Evolutionary conservation across 2,888 invertebrate genomes (phyloP), one percentile per base, ranked within the genome.

Genomic region (Pseudanteris insignis): DNA sequence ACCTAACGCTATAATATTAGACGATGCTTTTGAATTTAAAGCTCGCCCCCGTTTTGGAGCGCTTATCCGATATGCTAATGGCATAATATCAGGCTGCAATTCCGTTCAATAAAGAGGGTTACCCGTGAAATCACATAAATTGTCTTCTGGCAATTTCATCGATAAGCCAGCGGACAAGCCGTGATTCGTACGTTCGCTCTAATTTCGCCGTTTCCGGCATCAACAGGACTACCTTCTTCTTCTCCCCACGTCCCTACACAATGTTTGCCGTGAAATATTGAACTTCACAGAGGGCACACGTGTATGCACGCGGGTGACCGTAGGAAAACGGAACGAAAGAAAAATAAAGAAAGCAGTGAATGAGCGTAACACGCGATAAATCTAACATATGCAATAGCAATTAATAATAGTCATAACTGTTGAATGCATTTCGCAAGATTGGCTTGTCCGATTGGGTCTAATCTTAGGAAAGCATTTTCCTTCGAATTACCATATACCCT

Each of bases 41-140:
- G 72, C 71, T 73, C 65, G 67, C 54, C 62, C 64, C 58, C 64
- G 68, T 69, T 67, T 65, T 66, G 67, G 57, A 64, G 63, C 12
- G 69, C 69, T 70, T 71, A 72, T 71, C 71, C 70, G 74, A 74
- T 75, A 76, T 76, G 76, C 75, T 75, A 76, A 76, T 76, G 63
- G 65, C 47, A 63, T 68, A 71, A 75, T 74, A 76, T 71, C 67
- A 64, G 62, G 57, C 67, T 60, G 50, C 59, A 41, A 67, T 59
- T 55, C 57, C 64, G 47, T 51, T 61, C 67, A 66, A 71, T 73
- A 70, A 70, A 64, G 64, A 44, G 51, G 59, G 46, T 41, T 37
- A 37, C 44, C 55, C 54, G 58, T 44, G 51, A 64, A 47, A 69
- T 51, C 64, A 55, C 63, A 54, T 62, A 64, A 67, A 68, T 64